Evolutionary conservation across 1,140 invertebrate species (phyloP).

Genomic region (Harpegnathos saltator): DNA sequence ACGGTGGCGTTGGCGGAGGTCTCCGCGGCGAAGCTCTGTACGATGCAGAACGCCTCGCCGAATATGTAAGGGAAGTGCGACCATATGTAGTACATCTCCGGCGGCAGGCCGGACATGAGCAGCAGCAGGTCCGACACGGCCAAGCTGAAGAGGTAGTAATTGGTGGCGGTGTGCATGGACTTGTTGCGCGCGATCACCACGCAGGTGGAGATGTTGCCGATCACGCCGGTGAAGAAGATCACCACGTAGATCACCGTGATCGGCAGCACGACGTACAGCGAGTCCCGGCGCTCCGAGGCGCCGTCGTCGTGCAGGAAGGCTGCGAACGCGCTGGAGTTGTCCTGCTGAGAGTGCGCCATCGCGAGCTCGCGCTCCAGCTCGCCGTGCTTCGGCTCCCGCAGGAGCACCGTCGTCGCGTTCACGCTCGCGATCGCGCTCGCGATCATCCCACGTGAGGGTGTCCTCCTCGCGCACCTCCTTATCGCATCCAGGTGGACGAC

Average conservation of each 20-base stretch:
- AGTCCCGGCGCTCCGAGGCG: conserved; percentile 86
- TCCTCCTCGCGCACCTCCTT: background rate
- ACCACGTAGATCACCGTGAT: conserved; percentile 92
- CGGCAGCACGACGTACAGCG: conserved; percentile 91
- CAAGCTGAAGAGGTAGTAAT: conserved; percentile 97
- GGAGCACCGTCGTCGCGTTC: background rate
- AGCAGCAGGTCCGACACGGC: conserved; percentile 97
- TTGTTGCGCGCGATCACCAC: conserved; percentile 95
- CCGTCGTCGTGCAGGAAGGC: conserved; percentile 64
- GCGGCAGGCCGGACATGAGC: conserved; percentile 92
- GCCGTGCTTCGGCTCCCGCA: background rate
- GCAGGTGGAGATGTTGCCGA: conserved; percentile 97
- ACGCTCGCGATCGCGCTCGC: background rate
- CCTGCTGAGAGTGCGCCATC: conserved; percentile 50
- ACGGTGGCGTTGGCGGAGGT: conserved; percentile 97
- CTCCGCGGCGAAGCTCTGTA: conserved; percentile 94
- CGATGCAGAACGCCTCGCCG: conserved; percentile 93
- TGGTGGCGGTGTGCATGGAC: conserved; percentile 95
- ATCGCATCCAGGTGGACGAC: no score
- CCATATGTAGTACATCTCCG: conserved; percentile 96
- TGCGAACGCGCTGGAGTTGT: conserved; percentile 72
- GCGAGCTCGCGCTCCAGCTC: background rate
- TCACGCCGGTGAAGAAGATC: conserved; percentile 94
- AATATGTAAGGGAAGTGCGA: conserved; percentile 95
- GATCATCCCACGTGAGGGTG: background rate